Percentiles rank a stretch among this genome's conserved stretches.
phyloP scores from a whole-genome alignment of 2,113 vertebrate genomes.

The Otus sunia region DNA sequence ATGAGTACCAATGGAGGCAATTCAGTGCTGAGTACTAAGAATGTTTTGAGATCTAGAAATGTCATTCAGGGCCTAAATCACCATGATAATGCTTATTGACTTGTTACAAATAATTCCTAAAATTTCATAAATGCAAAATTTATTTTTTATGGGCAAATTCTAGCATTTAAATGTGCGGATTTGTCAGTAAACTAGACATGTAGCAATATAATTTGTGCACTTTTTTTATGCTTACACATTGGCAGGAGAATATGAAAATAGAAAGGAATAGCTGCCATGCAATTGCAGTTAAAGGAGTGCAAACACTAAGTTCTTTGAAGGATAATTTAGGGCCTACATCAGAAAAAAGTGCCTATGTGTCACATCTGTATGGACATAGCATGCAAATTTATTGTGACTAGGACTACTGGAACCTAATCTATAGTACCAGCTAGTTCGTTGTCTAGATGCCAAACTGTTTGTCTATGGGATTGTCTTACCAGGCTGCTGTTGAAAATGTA shows the following conservation, averaged over 20 bases:
- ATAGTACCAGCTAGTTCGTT: not conserved
- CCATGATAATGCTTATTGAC: not conserved
- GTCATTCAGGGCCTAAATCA: not conserved
- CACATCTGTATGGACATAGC: not conserved
- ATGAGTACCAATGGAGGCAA: accelerated
- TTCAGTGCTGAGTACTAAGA: not conserved
- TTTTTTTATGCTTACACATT: not conserved
- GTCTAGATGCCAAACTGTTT: not conserved
- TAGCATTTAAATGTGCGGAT: not conserved
- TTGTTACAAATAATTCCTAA: not conserved
- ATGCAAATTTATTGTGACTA: not conserved
- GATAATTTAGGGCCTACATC: not conserved
- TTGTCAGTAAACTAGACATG: not conserved
- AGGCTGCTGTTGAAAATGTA: not conserved
- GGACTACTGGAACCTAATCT: not conserved
- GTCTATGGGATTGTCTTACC: not conserved
- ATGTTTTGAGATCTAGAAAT: not conserved
- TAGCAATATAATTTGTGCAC: not conserved
- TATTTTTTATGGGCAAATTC: not conserved
- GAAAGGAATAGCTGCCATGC: not conserved
- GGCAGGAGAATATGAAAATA: not conserved
- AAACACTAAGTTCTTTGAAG: not conserved
- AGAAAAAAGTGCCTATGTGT: not conserved
- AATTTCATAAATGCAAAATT: not conserved
- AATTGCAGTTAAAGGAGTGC: not conserved